Percentiles rank a stretch among this genome's conserved stretches.
Evolutionary conservation across 2,888 invertebrate genomes (phyloP).

Genomic region (Dynastes maya): DNA sequence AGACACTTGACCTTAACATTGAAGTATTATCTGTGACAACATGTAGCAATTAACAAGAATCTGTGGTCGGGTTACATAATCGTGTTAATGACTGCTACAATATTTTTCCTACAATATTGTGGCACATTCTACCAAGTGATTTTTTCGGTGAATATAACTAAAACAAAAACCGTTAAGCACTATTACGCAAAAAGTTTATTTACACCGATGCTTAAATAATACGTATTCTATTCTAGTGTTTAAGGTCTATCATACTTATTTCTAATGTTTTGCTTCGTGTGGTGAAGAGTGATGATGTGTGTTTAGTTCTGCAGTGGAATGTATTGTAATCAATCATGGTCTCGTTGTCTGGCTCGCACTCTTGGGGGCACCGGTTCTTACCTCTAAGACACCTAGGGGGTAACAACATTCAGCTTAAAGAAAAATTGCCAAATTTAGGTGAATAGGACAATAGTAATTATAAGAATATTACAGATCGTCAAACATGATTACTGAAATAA

Average conservation of each 20-base stretch:
- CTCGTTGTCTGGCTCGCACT: conserved; percentile 63
- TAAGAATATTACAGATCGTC: conserved; percentile 51
- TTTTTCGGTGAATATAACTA: too few species aligned
- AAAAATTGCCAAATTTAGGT: conserved; percentile 60
- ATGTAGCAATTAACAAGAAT: too few species aligned
- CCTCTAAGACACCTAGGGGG: conserved; percentile 56
- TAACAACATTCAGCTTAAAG: conserved; percentile 53
- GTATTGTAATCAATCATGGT: conserved; percentile 65
- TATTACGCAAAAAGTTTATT: neutral
- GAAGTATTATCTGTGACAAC: too few species aligned
- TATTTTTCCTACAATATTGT: too few species aligned
- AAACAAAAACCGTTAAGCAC: too few species aligned
- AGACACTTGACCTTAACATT: too few species aligned
- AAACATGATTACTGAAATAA: conserved; percentile 52
- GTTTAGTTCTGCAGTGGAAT: conserved; percentile 64
- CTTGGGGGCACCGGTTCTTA: conserved; percentile 58
- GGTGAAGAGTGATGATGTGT: conserved; percentile 62
- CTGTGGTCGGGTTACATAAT: too few species aligned
- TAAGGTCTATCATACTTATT: conserved; percentile 27
- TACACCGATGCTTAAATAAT: neutral
- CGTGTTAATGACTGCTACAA: too few species aligned
- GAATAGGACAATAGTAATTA: conserved; percentile 52
- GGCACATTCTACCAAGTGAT: too few species aligned
- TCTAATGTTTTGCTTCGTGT: conserved; percentile 36
- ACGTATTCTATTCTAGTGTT: neutral